Conservation (phyloP, 2,113 vertebrate genomes). For the Scortum barcoo region DNA sequence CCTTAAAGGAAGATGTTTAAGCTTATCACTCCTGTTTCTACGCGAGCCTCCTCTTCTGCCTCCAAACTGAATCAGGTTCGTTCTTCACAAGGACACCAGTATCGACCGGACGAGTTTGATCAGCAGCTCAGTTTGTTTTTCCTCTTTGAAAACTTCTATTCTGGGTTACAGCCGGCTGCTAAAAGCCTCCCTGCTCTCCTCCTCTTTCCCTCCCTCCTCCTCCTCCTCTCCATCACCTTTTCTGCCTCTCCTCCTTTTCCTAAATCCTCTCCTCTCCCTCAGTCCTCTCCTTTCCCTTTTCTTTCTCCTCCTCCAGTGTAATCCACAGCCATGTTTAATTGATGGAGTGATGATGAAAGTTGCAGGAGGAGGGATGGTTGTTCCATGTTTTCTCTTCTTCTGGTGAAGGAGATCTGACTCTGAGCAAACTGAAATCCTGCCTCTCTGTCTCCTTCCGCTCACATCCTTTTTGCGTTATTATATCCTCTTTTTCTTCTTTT, state of each 20-base stretch:
- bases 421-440: constrained; percentile 28
- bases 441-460: background rate
- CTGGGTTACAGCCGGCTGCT: constrained; percentile 60
- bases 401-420: constrained; percentile 46
- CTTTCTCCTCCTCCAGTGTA: constrained; percentile 33
- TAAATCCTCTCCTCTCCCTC: background rate
- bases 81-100: constrained; percentile 56
- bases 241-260: constrained; percentile 10
- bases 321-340: constrained; percentile 72
- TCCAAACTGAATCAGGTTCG: background rate
- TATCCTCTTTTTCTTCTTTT: background rate
- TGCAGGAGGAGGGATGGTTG: constrained; percentile 76
- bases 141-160: constrained; percentile 69
- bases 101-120: constrained; percentile 62
- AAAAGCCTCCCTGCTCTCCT: constrained; percentile 58
- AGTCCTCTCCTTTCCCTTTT: background rate
- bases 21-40: background rate
- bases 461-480: background rate
- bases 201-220: constrained; percentile 28
- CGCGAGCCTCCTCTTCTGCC: background rate
- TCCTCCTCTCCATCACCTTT: constrained; percentile 6
- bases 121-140: constrained; percentile 62
- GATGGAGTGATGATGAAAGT: constrained; percentile 79
- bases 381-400: constrained; percentile 73
- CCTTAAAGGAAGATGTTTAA: too few relatives aligned